Evolutionary conservation across 2,113 vertebrate species (phyloP), one percentile per base, ranked within the genome.

Genomic region (Desmodus rotundus): DNA sequence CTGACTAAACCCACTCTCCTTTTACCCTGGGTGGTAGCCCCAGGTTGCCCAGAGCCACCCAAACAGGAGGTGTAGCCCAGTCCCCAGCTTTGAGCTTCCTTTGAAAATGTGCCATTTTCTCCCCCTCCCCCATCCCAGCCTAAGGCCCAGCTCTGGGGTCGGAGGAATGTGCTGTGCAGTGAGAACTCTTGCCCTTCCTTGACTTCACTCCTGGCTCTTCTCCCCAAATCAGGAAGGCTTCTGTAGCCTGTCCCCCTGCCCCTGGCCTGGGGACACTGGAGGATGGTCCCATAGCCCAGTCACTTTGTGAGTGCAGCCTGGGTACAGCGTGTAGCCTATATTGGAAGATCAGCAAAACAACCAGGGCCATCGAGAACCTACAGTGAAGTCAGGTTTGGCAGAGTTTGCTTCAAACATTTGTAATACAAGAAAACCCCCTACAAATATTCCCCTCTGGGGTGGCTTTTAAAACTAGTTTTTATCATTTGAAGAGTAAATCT

Each of bases 401-500:
- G 14, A 72, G 8, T 58, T 22, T 72, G 73, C 82, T 83, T 73
- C 54, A 92, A 76, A 67, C 33, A 92, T n/a, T 70, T 81, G 36
- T 63, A 73, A 74, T 22, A 86, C 31, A 52, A 43, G 70, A 89
- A 68, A 47, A 50, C 5, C 4, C 80, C 26, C 24, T 12, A 3
- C 82, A 81, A 89, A 61, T 41, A 67, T 68, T n/a, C 92, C 45
- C 73, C 61, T 95, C 41, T 56, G 50, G 50, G 47, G 14, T 74
- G 56, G 54, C 47, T 87, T 96, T 93, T 80, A 77, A 88, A 96
- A 90, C 67, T 38, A 78, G 63, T 94, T 93, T 96, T 95, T 78
- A 86, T 93, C 78, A 78, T 83, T 63, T 31, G 61, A 56, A 80
- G 45, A 96, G 78, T 91, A 91, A 92, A 94, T 87, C 61, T 50